Percentiles rank a stretch among this genome's conserved stretches.
Evolutionary conservation across 2,888 invertebrate species (phyloP).

Genomic region (Gonocerus acuteangulatus): DNA sequence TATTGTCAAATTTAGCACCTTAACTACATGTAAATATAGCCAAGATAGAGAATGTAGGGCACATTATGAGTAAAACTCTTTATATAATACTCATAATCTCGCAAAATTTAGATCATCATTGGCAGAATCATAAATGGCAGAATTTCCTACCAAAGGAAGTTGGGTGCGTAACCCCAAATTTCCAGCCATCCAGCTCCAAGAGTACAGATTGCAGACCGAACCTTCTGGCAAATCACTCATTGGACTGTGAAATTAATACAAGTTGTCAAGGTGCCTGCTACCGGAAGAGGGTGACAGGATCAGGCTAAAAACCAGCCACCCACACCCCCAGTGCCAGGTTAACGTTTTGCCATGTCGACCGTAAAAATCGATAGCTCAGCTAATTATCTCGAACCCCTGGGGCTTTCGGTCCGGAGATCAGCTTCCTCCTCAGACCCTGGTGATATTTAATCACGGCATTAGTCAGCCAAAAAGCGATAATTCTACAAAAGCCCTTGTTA

Average conservation of each 20-base stretch:
- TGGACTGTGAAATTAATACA: background rate
- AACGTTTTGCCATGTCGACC: background rate
- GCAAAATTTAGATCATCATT: no score
- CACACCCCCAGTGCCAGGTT: background rate
- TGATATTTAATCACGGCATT: background rate
- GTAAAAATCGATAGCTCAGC: background rate
- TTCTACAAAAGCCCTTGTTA: background rate
- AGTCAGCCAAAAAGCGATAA: background rate
- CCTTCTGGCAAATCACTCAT: no score
- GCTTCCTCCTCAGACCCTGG: background rate
- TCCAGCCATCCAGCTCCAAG: no score
- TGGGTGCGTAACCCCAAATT: no score
- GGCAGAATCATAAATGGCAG: no score
- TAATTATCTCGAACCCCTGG: background rate
- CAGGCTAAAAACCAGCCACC: background rate
- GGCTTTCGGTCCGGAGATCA: background rate
- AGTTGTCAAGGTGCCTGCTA: background rate
- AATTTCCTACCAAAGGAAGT: no score
- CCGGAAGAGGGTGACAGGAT: background rate
- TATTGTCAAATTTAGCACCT: no score
- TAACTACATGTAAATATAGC: no score
- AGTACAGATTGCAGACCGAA: no score
- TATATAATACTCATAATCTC: no score
- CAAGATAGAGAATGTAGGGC: no score
- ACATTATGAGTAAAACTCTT: no score